Conservation (phyloP, 2,888 invertebrate genomes). For the Chrysotoxum bicinctum region DNA sequence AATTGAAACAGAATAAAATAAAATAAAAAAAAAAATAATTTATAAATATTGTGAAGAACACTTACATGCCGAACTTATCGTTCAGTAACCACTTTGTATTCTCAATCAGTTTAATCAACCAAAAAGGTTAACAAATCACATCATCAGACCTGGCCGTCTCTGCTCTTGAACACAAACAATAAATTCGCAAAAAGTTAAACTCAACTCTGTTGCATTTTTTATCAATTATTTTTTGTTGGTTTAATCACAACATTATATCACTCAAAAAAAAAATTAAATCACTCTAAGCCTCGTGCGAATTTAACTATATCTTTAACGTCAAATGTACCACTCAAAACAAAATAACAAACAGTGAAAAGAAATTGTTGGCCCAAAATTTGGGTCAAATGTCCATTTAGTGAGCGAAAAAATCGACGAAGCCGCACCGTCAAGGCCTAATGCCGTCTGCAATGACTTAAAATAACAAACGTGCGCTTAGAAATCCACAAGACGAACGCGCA, state of each 20-base stretch:
- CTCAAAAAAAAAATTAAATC: background rate
- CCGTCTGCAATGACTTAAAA: constrained; percentile 12
- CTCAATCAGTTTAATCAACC: constrained; percentile 30
- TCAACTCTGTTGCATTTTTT: background rate
- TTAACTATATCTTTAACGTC: background rate
- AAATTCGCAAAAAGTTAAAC: background rate
- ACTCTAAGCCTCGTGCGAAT: constrained; percentile 11
- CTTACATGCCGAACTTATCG: constrained; percentile 35
- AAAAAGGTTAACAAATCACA: constrained; percentile 27
- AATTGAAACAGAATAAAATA: background rate
- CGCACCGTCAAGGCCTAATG: constrained; percentile 33
- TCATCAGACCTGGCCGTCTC: constrained; percentile 5
- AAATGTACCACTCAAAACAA: background rate
- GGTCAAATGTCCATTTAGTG: constrained; percentile 32
- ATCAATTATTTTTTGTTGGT: background rate
- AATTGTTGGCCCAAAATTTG: constrained; percentile 30
- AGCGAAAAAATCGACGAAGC: constrained; percentile 14
- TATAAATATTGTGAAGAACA: constrained; percentile 23
- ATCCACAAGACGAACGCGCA: constrained; percentile 32
- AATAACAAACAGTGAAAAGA: background rate
- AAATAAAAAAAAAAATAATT: background rate
- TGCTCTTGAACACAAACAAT: constrained; percentile 32
- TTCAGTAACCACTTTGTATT: constrained; percentile 48
- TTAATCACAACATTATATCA: background rate
- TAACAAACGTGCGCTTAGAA: constrained; percentile 12